Conservation (phyloP, 1,140 invertebrate species). For the Neodiprion pinetum region DNA sequence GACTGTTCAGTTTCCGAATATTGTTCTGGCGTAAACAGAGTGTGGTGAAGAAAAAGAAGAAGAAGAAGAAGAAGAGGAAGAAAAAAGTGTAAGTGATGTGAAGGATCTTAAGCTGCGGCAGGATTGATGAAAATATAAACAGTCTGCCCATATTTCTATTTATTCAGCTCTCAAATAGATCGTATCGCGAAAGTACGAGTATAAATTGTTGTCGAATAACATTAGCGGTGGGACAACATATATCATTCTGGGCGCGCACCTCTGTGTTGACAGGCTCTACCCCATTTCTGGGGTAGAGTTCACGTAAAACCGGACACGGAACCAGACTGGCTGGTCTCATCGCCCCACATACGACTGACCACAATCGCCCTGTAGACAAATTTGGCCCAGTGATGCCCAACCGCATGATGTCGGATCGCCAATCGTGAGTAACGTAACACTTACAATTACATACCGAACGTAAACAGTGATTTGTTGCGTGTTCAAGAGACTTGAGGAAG, state of each 20-base stretch:
- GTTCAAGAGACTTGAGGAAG: no score
- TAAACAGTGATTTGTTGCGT: no score
- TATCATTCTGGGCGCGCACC: slow-evolving; percentile 56
- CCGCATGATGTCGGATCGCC: slow-evolving; percentile 3
- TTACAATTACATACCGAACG: no score
- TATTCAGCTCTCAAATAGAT: slow-evolving; percentile 33
- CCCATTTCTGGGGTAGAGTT: slow-evolving; percentile 55
- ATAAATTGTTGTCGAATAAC: slow-evolving; percentile 61
- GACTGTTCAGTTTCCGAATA: no score
- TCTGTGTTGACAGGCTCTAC: slow-evolving; percentile 60
- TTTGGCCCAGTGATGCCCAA: slow-evolving; percentile 54
- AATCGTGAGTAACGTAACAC: no score
- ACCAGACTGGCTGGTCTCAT: slow-evolving; percentile 46
- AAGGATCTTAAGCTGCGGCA: background rate
- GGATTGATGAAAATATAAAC: slow-evolving; percentile 3
- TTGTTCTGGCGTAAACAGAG: no score
- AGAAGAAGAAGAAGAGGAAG: background rate
- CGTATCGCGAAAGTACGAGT: slow-evolving; percentile 42
- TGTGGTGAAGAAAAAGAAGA: background rate
- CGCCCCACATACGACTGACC: slow-evolving; percentile 43
- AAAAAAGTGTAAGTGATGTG: background rate
- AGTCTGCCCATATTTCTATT: background rate
- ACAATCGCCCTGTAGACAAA: slow-evolving; percentile 63
- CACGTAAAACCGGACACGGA: slow-evolving; percentile 38
- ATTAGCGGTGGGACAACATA: slow-evolving; percentile 54